Evolutionary conservation across 2,113 vertebrate genomes (phyloP), one percentile per base, ranked within the genome.

Genomic region (Daubentonia madagascariensis): DNA sequence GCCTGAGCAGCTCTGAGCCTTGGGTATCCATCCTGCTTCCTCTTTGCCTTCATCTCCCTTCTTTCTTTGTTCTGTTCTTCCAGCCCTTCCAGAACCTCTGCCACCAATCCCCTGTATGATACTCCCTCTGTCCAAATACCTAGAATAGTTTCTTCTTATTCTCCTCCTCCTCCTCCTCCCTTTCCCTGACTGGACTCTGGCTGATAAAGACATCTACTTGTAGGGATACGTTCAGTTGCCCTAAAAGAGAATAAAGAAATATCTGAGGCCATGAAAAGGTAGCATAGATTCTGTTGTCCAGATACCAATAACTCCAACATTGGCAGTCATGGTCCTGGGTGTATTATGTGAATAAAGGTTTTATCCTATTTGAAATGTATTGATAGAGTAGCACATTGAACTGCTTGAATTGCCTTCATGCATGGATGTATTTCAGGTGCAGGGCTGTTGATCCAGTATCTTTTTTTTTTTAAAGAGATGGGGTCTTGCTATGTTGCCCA

Each of bases 371-470:
- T 96, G 70, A 84, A 95, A 89, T 13, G n/a, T 59, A 79, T 2
- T 68, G 52, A 59, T 43, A 20, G 65, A 87, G 9, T 22, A 45
- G 43, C 43, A 57, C 17, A n/a, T 6, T 93, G 59, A 96, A 80
- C 54, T 80, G 25, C 75, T 76, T 20, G 18, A 12, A 80, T 17
- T 84, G 65, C 30, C 43, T 96, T 92, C 96, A 70, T 94, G 59
- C 67, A 72, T 50, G 75, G 79, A 32, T 54, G 20, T 57, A 95
- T 92, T 97, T 98, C 89, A 97, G 83, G 86, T 43, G 25, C 50
- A 96, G 25, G 68, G 37, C 57, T 85, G 61, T 96, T 80, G 95
- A 92, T 79, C 32, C 28, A 92, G 70, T 45, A 70, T 85, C 76
- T 91, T 93, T 88, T 73, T 61, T 61, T 28, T 28, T 28, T 61